A percentile compares a stretch with the other conserved stretches of the same genome.
Evolutionary conservation across 1,140 invertebrate genomes (phyloP).

Genomic region (Drosophila asahinai): DNA sequence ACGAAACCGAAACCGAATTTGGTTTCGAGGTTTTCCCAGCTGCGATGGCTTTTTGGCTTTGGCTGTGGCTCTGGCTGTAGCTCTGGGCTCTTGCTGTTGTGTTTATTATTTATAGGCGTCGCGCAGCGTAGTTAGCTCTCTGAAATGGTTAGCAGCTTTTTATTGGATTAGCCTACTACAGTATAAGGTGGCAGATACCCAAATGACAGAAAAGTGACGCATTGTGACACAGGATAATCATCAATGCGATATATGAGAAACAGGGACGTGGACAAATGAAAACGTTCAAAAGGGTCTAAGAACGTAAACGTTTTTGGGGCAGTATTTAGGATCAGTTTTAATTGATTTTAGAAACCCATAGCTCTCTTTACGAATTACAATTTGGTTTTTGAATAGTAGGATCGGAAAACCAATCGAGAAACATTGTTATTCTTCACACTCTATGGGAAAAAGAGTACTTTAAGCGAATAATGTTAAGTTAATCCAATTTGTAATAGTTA

Average conservation of each 20-base stretch:
- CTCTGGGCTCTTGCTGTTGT: constrained; percentile 44
- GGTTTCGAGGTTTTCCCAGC: constrained; percentile 61
- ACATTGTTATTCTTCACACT: no score
- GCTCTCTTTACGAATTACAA: background rate
- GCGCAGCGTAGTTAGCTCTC: constrained; percentile 47
- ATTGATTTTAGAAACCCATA: no score
- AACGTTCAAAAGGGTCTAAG: background rate
- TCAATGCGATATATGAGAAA: constrained; percentile 12
- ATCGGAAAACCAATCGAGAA: no score
- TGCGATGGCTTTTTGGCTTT: constrained; percentile 41
- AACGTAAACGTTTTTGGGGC: background rate
- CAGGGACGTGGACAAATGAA: constrained; percentile 2
- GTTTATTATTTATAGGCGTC: constrained; percentile 64
- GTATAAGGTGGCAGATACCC: constrained; percentile 49
- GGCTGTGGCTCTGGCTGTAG: constrained; percentile 36
- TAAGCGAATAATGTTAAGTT: no score
- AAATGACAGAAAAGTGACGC: constrained; percentile 48
- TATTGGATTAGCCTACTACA: constrained; percentile 73
- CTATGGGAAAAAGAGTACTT: no score
- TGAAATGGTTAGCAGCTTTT: constrained; percentile 72
- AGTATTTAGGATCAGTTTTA: background rate
- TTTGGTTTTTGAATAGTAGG: no score
- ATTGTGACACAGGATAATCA: constrained; percentile 56
- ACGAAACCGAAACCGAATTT: constrained; percentile 46
- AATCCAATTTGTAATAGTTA: no score